phyloP scores from a whole-genome alignment of 2,113 vertebrate species.

The Campylomormyrus tamandua region DNA sequence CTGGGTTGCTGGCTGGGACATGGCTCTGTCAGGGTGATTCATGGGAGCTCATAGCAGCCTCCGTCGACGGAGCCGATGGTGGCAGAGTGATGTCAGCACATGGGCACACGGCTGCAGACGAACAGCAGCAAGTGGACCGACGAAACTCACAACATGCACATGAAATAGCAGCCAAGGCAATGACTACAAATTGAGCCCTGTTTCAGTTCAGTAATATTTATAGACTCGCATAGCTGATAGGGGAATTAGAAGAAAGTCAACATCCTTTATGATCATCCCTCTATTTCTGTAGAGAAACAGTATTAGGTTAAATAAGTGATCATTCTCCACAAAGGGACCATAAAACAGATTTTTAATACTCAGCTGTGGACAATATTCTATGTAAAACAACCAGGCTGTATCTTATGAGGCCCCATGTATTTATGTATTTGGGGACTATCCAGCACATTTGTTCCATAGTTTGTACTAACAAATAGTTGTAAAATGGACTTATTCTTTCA shows the following conservation, averaged over 20 bases:
- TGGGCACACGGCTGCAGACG: slow-evolving; percentile 19
- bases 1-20: slow-evolving; percentile 38
- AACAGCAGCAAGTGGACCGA: slow-evolving; percentile 23
- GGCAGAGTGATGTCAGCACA: slow-evolving; percentile 29
- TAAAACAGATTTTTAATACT: slow-evolving; percentile 1
- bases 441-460: slow-evolving; percentile 14
- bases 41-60: slow-evolving; percentile 12
- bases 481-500: slow-evolving; percentile 2
- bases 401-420: not conserved
- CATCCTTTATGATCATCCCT: not conserved
- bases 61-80: slow-evolving; percentile 19
- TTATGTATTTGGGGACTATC: not conserved
- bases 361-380: not conserved
- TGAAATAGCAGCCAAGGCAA: not conserved
- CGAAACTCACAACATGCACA: not conserved
- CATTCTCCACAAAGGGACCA: not conserved
- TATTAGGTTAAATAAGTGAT: not conserved
- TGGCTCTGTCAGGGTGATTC: slow-evolving; percentile 19
- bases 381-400: not conserved
- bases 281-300: not conserved
- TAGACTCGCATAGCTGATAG: not conserved
- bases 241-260: not conserved
- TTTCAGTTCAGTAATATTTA: not conserved
- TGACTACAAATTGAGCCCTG: not conserved
- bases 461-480: not conserved